Percentiles rank a stretch among this genome's conserved stretches.
These are phyloP conservation scores for Mormyrus iriodes DNA, from an alignment of 2,113 vertebrate species.

Conservation along the genomic window DNA sequence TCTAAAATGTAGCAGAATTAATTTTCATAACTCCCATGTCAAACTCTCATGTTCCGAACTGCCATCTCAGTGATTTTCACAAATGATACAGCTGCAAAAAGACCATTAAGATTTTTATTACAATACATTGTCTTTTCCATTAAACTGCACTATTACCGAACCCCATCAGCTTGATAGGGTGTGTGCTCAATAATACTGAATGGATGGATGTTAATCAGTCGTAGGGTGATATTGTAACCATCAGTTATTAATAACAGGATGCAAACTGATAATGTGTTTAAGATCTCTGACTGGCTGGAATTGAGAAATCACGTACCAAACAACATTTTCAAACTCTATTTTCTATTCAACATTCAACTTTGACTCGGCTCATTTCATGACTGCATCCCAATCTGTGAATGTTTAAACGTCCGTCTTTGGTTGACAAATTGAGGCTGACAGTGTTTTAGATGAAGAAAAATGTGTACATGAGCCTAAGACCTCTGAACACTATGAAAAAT, in stretches of 20 bases:
- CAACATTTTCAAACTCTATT: neutral
- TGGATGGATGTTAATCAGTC: neutral
- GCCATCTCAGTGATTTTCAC: neutral
- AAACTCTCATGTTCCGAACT: neutral
- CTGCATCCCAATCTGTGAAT: neutral
- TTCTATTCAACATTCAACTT: neutral
- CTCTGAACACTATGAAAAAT: neutral
- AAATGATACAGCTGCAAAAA: neutral
- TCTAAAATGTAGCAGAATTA: neutral
- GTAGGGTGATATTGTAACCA: neutral
- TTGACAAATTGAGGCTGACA: neutral
- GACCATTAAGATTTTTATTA: neutral
- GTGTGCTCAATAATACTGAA: neutral
- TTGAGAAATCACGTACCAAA: neutral
- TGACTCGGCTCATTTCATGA: neutral
- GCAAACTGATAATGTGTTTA: neutral
- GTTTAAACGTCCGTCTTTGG: neutral
- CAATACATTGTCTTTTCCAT: slow-evolving; percentile 3
- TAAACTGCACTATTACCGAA: neutral
- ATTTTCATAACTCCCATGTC: neutral
- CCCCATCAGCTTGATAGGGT: neutral
- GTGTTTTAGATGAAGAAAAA: slow-evolving; percentile 10
- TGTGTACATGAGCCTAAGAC: neutral
- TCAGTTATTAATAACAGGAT: neutral
- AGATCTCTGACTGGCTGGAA: neutral